Base-by-base conservation (phyloP, 2,797 vertebrate genomes). In the Anableps anableps region DNA sequence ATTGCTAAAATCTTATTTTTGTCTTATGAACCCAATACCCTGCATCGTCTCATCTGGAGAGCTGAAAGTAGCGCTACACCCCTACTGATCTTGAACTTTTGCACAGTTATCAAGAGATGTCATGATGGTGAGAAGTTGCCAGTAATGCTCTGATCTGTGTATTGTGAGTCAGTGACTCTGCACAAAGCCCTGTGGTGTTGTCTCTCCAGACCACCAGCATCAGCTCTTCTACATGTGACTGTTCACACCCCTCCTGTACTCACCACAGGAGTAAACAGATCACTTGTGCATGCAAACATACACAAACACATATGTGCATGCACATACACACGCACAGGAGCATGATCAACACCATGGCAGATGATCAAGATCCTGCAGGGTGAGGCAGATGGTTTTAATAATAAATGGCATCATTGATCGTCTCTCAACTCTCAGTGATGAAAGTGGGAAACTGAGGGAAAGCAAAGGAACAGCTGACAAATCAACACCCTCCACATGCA, bases 251-350 rank as follows among this genome's bases (percentile, higher is more conserved):
- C 78, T 50, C 83, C 86, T 29, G 64, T 43, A 88, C 86, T 90
- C 90, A 92, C 95, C 89, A 86, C 89, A 92, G 92, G 94, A 90
- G 91, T 94, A 93, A 93, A 95, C 93, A 95, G 74, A 88, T 45
- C 36, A 82, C 53, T 82, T 73, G 76, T 78, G 48, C 62, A 84
- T 75, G 80, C 43, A 90, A 72, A 91, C 82, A 90, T 8, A 53
- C 83, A 55, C 48, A 74, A n/a, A 29, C 34, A n/a, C n/a, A 29
- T 55, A 75, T n/a, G 41, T 31, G 0, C 73, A 36, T 4, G 0
- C 75, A 21, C 79, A 66, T 45, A 77, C 68, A 75, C 64, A 72
- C 81, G 70, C 50, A 80, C 62, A 76, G 23, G 64, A 81, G 79
- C 17, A 26, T 79, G 86, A 84, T 85, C 86, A 76, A 78, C 82